Evolutionary conservation across 2,113 vertebrate genomes (phyloP).

Genomic region (Plecotus auritus): DNA sequence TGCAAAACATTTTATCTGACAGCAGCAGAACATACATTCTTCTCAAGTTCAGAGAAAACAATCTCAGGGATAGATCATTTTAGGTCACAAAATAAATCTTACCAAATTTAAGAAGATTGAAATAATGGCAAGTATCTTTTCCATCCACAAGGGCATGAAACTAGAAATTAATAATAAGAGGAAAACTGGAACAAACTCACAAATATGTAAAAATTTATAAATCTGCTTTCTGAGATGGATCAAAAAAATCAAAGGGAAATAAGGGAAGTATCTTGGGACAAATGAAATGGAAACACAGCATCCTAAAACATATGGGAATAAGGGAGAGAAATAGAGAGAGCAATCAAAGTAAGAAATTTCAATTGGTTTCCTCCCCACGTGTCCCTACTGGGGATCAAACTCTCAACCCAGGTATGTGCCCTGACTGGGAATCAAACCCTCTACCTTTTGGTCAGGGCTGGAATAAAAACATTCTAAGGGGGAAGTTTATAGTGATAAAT

Average conservation of each 20-base stretch:
- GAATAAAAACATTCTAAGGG: background rate
- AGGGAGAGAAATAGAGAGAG: no score
- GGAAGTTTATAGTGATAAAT: no score
- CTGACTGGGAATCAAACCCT: no score
- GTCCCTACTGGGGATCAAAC: no score
- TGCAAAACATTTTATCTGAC: background rate
- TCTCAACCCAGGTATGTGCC: no score
- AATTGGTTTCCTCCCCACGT: no score
- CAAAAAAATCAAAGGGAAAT: background rate
- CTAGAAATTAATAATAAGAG: background rate
- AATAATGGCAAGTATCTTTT: background rate
- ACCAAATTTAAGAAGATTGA: background rate
- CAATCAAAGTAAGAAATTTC: no score
- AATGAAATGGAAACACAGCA: background rate
- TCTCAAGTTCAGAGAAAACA: background rate
- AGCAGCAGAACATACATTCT: background rate
- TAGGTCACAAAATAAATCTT: background rate
- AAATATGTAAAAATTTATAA: background rate
- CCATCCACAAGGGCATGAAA: background rate
- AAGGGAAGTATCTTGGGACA: background rate
- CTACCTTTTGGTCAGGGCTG: no score
- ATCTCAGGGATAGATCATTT: background rate
- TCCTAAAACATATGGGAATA: background rate
- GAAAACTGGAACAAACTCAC: background rate
- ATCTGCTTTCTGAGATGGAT: background rate